A percentile compares a stretch with the other conserved stretches of the same genome.
Evolutionary conservation across 2,797 vertebrate genomes (phyloP).

Genomic region (Heteromormyrus szaboi): DNA sequence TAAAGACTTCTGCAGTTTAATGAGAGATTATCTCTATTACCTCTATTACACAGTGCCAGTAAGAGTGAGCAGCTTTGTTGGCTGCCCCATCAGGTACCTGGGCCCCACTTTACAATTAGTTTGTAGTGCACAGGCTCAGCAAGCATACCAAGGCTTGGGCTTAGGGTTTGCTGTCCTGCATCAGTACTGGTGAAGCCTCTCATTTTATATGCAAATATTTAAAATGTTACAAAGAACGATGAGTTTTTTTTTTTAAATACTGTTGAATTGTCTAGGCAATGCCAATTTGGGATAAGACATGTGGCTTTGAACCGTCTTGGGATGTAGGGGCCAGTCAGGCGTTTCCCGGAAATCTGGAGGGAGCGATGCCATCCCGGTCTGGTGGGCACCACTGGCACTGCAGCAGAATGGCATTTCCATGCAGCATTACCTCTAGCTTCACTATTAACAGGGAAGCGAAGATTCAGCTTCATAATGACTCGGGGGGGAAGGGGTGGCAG

Average conservation of each 20-base stretch:
- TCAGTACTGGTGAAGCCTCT: not conserved
- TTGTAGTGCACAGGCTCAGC: not conserved
- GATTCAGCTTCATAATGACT: not conserved
- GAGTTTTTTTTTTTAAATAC: not conserved
- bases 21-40: not conserved
- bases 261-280: not conserved
- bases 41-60: not conserved
- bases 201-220: not conserved
- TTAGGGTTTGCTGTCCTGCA: not conserved
- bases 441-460: not conserved
- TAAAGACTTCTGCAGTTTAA: not conserved
- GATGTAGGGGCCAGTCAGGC: not conserved
- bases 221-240: not conserved
- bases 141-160: not conserved
- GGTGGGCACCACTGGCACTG: not conserved
- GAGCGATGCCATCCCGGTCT: not conserved
- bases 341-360: not conserved
- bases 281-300: not conserved
- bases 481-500: too few relatives aligned
- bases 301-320: not conserved
- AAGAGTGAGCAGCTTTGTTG: not conserved
- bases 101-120: not conserved
- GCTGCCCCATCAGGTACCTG: not conserved
- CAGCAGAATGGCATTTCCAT: not conserved
- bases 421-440: not conserved